phyloP scores from a whole-genome alignment of 1,140 invertebrate species.

The Hypsibius dujardini region DNA sequence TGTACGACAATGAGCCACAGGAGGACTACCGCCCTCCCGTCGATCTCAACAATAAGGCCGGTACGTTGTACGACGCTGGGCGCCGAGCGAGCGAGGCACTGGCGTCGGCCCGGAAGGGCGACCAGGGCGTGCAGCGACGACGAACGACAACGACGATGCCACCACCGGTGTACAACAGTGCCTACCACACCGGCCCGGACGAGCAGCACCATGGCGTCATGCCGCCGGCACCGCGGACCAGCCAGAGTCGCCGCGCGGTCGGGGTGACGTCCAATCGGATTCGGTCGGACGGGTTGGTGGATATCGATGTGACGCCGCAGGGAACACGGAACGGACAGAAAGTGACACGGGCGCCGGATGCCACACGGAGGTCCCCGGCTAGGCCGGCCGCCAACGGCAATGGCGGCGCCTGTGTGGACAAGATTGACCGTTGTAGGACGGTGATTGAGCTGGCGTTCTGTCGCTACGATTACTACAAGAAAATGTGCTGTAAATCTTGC shows the following conservation, averaged over 20 bases:
- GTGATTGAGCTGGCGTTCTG: conserved; percentile 6
- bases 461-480: conserved; percentile 15
- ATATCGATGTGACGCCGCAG: conserved; percentile 7
- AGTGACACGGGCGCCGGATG: neutral
- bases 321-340: neutral
- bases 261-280: neutral
- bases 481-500: conserved; percentile 15
- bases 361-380: neutral
- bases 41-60: neutral
- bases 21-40: neutral
- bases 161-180: neutral
- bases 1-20: neutral
- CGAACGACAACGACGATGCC: neutral
- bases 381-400: neutral
- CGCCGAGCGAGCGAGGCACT: neutral
- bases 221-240: neutral
- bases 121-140: neutral
- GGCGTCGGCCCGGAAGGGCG: neutral
- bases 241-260: neutral
- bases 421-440: neutral
- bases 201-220: neutral
- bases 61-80: neutral
- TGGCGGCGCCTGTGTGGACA: neutral
- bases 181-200: conserved; percentile 1
- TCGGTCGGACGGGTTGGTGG: neutral